phyloP scores from a whole-genome alignment of 2,888 invertebrate genomes.

The Arctia plantaginis region DNA sequence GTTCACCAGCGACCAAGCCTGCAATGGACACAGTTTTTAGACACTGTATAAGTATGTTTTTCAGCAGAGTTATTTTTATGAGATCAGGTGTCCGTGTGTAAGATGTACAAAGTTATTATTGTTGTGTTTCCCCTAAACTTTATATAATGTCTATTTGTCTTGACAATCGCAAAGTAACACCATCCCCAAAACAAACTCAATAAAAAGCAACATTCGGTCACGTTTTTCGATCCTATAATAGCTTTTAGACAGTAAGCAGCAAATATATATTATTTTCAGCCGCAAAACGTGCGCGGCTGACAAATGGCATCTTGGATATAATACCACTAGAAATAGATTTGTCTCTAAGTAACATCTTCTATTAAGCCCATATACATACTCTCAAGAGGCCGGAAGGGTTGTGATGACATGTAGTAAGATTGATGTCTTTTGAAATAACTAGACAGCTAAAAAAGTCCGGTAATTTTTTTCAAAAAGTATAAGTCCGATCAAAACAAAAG shows the following conservation, averaged over 20 bases:
- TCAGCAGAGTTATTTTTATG: not conserved
- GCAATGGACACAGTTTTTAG: too few relatives aligned
- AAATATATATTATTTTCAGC: constrained; percentile 18
- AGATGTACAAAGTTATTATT: not conserved
- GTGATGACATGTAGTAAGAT: constrained; percentile 1
- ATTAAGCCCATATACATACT: not conserved
- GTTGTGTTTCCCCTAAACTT: not conserved
- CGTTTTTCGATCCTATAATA: constrained; percentile 18
- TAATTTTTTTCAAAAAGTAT: too few relatives aligned
- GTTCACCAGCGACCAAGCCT: too few relatives aligned
- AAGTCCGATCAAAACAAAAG: too few relatives aligned
- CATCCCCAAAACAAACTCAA: constrained; percentile 3
- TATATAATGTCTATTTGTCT: not conserved
- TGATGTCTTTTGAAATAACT: not conserved
- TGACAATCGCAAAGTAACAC: not conserved
- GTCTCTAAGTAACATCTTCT: not conserved
- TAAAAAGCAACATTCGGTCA: constrained; percentile 18
- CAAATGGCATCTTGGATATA: constrained; percentile 4
- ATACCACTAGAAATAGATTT: constrained; percentile 10
- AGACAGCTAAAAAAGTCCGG: not conserved
- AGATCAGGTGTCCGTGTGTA: not conserved
- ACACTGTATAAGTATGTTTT: not conserved
- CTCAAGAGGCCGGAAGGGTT: constrained; percentile 5
- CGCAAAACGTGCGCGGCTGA: constrained; percentile 14
- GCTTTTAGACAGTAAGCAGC: constrained; percentile 20